Conservation (phyloP, 2,113 vertebrate species). For the Python bivittatus region DNA sequence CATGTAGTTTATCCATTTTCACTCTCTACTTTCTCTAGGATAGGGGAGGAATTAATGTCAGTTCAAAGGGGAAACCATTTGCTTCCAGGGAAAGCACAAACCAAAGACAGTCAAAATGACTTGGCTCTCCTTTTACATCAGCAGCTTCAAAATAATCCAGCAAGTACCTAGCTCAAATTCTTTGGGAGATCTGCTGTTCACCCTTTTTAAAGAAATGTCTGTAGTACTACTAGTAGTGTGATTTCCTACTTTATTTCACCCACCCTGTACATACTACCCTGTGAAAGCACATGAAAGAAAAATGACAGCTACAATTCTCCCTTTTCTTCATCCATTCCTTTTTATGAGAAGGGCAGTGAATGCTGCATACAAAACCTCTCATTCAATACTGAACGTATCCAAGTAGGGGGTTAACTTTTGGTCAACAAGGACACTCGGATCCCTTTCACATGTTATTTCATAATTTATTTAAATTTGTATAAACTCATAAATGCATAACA, state of each 20-base stretch:
- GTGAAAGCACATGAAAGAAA: not conserved
- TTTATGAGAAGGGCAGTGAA: not conserved
- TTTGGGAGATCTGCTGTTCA: not conserved
- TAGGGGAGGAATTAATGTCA: not conserved
- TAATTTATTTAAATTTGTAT: too few species aligned
- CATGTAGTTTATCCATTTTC: not conserved
- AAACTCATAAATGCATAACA: too few species aligned
- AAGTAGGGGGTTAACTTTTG: too few species aligned
- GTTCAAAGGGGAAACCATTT: not conserved
- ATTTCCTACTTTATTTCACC: not conserved
- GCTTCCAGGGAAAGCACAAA: not conserved
- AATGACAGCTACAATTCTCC: not conserved
- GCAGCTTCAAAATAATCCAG: not conserved
- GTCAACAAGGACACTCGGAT: too few species aligned
- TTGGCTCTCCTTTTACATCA: not conserved
- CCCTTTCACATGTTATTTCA: too few species aligned
- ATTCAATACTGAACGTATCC: too few species aligned
- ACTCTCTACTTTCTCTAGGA: not conserved
- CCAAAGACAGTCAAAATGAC: not conserved
- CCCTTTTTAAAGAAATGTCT: not conserved
- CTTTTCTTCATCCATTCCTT: not conserved
- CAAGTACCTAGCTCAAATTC: not conserved
- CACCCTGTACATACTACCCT: not conserved
- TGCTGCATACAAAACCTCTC: too few species aligned
- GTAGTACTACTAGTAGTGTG: not conserved